Base-by-base conservation (phyloP, 2,888 invertebrate species). In the Torymus auratus region DNA sequence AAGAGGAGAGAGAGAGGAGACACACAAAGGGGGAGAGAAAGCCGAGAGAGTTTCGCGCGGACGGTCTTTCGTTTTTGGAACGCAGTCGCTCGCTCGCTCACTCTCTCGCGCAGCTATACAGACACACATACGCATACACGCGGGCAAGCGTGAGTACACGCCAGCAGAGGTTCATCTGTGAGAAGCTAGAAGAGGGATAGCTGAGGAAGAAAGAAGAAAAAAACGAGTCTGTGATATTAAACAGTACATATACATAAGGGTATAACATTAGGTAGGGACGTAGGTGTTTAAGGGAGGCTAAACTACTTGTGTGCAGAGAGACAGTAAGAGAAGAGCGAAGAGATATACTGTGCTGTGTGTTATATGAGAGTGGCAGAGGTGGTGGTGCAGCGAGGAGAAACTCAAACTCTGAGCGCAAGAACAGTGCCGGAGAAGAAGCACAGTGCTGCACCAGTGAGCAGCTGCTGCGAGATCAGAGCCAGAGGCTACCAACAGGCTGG, bases 191-290 rank as follows among this genome's bases (percentile, higher is more conserved):
- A 28, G 28, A 28, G 28, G 28, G 28, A 28, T 28, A 28, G 28
- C 28, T 2, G 28, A 5, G n/a, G 28, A 20, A 15, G 2, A 60
- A 2, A 65, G 15, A 72, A 62, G 15, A 78, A 28, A 56, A 79
- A 80, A 80, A 80, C 70, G 50, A 79, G 73, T 82, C 82, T 82
- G 82, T 82, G 82, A 82, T 82, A 82, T 82, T 82, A 80, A 74
- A 80, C 82, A 80, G 82, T 82, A 80, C 82, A 78, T 80, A 28
- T 28, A 77, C 53, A 58, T 73, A 82, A 67, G 76, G 60, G 41
- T 74, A 62, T 74, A 72, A 70, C 56, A 78, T 56, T 58, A 71
- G 85, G 82, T 56, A 28, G 28, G 28, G 28, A 28, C 28, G 28
- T 85, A 79, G 68, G 55, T 74, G 65, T 77, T 67, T 61, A 28